Conservation (phyloP, 2,797 vertebrate genomes). For the Anguilla obscura region DNA sequence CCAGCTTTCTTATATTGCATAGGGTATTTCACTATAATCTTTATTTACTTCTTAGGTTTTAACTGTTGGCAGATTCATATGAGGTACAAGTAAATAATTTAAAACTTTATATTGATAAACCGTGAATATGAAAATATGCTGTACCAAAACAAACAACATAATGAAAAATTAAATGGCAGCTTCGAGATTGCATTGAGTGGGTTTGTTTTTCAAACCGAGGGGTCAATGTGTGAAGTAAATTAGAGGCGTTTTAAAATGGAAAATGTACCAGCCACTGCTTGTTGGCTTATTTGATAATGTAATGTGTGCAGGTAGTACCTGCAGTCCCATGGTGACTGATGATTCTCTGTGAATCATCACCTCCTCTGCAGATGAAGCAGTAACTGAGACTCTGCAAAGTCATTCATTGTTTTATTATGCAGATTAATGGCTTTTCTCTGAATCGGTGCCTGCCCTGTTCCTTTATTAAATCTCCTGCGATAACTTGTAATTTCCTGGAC, state of each 20-base stretch:
- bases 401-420: constrained; percentile 29
- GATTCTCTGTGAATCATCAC: neutral
- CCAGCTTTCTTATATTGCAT: neutral
- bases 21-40: neutral
- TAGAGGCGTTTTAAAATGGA: neutral
- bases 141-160: neutral
- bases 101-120: neutral
- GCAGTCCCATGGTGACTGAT: neutral
- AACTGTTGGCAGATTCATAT: neutral
- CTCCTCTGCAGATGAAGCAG: constrained; percentile 8
- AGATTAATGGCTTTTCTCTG: constrained; percentile 3
- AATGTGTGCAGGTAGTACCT: neutral
- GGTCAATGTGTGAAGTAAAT: neutral
- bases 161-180: neutral
- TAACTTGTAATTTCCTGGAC: constrained; percentile 13
- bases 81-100: neutral
- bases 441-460: constrained; percentile 19
- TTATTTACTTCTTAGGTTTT: neutral
- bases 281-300: neutral
- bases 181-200: neutral
- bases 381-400: constrained; percentile 15
- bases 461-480: constrained; percentile 30
- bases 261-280: neutral
- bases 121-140: neutral
- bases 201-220: neutral